These are phyloP conservation scores for Erannis defoliaria DNA, from an alignment of 2,888 invertebrate genomes.

Conservation along the genomic window DNA sequence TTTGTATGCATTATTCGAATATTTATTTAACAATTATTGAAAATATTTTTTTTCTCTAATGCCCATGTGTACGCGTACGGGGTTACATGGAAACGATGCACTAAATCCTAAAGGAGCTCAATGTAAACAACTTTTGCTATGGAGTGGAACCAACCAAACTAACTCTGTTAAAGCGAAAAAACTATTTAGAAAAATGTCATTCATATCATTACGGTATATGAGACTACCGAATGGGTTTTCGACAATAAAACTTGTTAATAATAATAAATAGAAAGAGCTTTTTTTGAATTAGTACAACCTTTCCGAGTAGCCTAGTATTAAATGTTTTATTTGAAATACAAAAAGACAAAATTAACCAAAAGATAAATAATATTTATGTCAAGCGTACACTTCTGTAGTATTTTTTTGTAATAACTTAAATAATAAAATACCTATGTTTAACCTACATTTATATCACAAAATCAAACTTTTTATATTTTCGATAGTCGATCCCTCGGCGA, in stretches of 20 bases:
- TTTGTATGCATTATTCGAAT: neutral
- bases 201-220: too few relatives aligned
- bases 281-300: neutral
- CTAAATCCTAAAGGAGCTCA: too few relatives aligned
- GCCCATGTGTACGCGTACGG: too few relatives aligned
- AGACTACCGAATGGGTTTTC: too few relatives aligned
- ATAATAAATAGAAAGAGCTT: neutral
- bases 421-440: constrained; percentile 34
- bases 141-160: too few relatives aligned
- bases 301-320: neutral
- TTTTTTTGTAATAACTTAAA: constrained; percentile 39
- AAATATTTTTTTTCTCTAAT: too few relatives aligned
- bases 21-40: neutral
- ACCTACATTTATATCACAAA: constrained; percentile 46
- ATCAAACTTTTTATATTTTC: constrained; percentile 41
- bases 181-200: neutral
- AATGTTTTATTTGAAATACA: neutral
- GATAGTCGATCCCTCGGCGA: constrained; percentile 34
- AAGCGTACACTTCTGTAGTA: constrained; percentile 42
- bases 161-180: too few relatives aligned
- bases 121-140: too few relatives aligned
- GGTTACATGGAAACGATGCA: too few relatives aligned
- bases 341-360: neutral
- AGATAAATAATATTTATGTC: neutral
- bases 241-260: neutral